Evolutionary conservation across 2,113 vertebrate genomes (phyloP).

Genomic region (Acinonyx jubatus): DNA sequence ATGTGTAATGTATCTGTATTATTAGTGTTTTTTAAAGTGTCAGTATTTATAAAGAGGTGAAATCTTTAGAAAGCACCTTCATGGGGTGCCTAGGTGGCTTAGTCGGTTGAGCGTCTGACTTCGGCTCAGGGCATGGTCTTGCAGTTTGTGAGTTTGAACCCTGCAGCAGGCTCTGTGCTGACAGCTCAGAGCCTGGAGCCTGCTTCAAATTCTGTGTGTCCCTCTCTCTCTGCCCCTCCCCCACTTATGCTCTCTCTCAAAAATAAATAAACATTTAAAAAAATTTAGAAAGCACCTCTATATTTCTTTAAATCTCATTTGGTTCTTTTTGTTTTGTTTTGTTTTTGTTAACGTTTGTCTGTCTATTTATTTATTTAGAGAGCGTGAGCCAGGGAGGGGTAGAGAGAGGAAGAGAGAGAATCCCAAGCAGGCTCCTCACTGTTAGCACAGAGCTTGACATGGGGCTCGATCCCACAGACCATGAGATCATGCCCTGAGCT

Average conservation of each 20-base stretch:
- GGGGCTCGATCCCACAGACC: too few relatives aligned
- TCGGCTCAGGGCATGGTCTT: neutral
- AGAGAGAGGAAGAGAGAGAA: too few relatives aligned
- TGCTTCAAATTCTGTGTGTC: too few relatives aligned
- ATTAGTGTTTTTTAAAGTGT: conserved; percentile 19
- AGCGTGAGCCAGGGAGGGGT: too few relatives aligned
- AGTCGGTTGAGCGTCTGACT: neutral
- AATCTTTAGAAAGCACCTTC: neutral
- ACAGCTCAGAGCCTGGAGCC: neutral
- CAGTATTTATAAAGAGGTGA: conserved; percentile 15
- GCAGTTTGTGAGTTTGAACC: neutral
- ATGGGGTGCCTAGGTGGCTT: neutral
- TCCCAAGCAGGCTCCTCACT: too few relatives aligned
- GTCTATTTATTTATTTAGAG: too few relatives aligned
- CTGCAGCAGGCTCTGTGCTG: neutral
- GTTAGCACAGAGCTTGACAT: too few relatives aligned
- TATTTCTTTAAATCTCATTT: neutral
- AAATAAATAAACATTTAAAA: neutral
- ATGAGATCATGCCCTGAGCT: too few relatives aligned
- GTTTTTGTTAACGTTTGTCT: too few relatives aligned
- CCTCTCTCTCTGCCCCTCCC: neutral
- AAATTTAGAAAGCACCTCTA: neutral
- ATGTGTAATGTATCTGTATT: neutral
- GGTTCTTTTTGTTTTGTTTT: neutral
- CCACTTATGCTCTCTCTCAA: neutral